A percentile compares a stretch with the other conserved stretches of the same genome.
Evolutionary conservation across 2,797 vertebrate species (phyloP).

Genomic region (Tapera naevia): DNA sequence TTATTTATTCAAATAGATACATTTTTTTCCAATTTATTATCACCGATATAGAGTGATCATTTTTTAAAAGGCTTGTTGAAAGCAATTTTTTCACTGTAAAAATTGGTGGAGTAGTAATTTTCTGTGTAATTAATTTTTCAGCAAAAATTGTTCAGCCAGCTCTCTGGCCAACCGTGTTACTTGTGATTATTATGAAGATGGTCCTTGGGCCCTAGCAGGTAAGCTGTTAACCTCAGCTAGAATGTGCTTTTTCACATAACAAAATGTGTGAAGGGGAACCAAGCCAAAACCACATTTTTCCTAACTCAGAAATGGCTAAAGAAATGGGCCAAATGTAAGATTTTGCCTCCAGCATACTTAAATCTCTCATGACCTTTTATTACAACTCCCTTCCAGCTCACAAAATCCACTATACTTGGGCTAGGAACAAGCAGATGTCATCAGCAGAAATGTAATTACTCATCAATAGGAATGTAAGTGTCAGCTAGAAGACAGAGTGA

Average conservation of each 20-base stretch:
- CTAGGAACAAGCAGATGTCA: neutral
- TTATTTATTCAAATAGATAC: neutral
- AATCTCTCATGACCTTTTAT: neutral
- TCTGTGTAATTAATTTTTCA: neutral
- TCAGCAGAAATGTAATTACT: neutral
- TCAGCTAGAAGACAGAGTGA: neutral
- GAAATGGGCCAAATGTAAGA: rapidly evolving
- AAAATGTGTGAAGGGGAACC: neutral
- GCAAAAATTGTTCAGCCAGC: neutral
- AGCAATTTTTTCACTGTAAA: neutral
- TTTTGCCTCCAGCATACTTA: neutral
- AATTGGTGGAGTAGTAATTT: neutral
- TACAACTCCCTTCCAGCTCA: neutral
- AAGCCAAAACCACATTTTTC: neutral
- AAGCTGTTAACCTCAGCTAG: neutral
- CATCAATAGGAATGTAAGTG: neutral
- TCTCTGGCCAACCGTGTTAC: neutral
- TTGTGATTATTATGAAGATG: neutral
- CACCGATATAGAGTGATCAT: neutral
- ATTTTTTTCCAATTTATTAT: neutral
- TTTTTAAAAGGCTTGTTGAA: neutral
- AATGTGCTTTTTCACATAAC: neutral
- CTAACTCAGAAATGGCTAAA: neutral
- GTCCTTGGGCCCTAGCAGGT: neutral
- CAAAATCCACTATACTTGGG: neutral